Percentiles rank a stretch among this genome's conserved stretches.
Evolutionary conservation across 92 coral and sea anemone genomes (phyloP).

Genomic region (Blastomussa wellsi): DNA sequence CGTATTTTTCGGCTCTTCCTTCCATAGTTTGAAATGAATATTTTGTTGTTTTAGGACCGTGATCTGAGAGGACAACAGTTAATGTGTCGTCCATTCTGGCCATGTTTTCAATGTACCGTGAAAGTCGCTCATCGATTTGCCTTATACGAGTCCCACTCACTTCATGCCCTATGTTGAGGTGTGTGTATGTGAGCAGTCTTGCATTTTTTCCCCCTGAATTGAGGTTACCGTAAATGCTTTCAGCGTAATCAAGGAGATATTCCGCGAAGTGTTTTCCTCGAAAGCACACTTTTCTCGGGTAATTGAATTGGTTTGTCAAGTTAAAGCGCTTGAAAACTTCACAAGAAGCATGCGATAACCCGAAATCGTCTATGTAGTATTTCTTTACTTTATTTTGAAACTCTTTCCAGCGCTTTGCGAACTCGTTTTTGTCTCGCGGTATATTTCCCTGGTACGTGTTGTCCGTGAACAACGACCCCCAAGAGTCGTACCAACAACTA

Average conservation of each 20-base stretch:
- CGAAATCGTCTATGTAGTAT: conserved; percentile 85
- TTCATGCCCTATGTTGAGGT: conserved; percentile 89
- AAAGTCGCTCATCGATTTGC: conserved; percentile 74
- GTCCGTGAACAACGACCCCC: conserved; percentile 91
- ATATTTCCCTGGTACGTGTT: conserved; percentile 73
- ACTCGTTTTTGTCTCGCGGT: conserved; percentile 59
- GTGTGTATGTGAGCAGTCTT: conserved; percentile 78
- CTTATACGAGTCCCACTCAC: conserved; percentile 82
- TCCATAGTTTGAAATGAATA: conserved; percentile 85
- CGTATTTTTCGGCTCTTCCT: conserved; percentile 91
- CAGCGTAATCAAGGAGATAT: conserved; percentile 72
- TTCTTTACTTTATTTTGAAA: conserved; percentile 58
- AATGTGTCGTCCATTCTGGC: conserved; percentile 69
- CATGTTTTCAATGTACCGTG: conserved; percentile 70
- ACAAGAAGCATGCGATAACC: conserved; percentile 89
- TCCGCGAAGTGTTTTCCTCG: conserved; percentile 79
- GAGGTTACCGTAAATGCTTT: conserved; percentile 43
- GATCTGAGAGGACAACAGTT: conserved; percentile 88
- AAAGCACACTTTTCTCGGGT: conserved; percentile 82
- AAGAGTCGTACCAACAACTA: conserved; percentile 93
- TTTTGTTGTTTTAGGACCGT: conserved; percentile 93
- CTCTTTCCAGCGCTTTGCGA: conserved; percentile 60
- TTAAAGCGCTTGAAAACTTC: conserved; percentile 74
- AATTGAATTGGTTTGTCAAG: conserved; percentile 88
- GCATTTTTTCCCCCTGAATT: conserved; percentile 12